Percentiles rank a stretch among this genome's conserved stretches.
Evolutionary conservation across 2,113 vertebrate genomes (phyloP).

Genomic region (Stictonetta naevosa): DNA sequence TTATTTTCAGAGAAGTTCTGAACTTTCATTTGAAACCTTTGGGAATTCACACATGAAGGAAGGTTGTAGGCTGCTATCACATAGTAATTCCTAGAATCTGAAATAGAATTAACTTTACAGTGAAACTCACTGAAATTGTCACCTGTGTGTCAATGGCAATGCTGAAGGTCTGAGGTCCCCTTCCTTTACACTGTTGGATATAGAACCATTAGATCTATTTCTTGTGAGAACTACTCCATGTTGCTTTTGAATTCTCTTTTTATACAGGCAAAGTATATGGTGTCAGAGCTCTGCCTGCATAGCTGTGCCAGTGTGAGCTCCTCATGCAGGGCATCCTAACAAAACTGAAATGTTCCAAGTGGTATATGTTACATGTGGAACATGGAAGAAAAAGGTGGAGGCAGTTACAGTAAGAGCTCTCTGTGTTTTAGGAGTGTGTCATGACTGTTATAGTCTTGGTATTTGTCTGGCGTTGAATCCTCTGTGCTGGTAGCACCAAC

Average conservation of each 20-base stretch:
- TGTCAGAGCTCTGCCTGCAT: background rate
- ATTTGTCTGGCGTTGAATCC: background rate
- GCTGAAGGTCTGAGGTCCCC: background rate
- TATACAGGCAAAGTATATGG: background rate
- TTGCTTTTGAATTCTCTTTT: background rate
- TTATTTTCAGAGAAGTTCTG: background rate
- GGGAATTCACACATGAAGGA: background rate
- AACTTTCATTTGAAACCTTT: background rate
- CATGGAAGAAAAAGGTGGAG: background rate
- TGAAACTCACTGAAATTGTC: background rate
- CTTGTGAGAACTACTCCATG: accelerated
- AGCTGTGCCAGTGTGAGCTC: background rate
- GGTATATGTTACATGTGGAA: too few relatives aligned
- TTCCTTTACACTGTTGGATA: background rate
- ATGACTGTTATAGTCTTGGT: background rate
- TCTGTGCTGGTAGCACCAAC: background rate
- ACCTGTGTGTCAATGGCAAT: accelerated
- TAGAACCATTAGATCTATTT: background rate
- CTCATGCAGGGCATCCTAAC: background rate
- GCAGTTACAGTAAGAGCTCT: background rate
- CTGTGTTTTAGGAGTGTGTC: background rate
- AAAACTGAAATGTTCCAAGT: background rate
- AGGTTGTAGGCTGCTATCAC: accelerated
- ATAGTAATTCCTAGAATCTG: background rate
- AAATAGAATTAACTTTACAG: background rate